These are phyloP conservation scores for Lithophane ornitopus DNA, from an alignment of 2,888 invertebrate genomes.

Conservation along the genomic window DNA sequence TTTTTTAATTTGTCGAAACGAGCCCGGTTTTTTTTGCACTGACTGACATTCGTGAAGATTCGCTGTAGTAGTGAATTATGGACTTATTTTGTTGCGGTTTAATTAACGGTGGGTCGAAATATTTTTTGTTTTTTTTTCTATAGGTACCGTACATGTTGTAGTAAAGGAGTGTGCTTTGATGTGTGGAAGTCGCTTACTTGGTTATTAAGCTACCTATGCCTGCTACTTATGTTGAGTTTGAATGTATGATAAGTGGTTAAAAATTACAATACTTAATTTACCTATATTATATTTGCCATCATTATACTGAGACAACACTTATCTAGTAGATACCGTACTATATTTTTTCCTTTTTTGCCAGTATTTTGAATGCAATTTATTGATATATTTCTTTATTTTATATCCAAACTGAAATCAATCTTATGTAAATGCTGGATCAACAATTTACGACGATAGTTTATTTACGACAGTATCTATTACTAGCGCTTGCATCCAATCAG, in stretches of 20 bases:
- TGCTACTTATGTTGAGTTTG: background rate
- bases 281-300: background rate
- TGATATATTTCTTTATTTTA: background rate
- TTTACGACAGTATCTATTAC: constrained; percentile 24
- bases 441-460: background rate
- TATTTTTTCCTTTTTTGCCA: background rate
- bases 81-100: constrained; percentile 58
- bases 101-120: constrained; percentile 36
- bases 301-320: background rate
- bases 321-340: too few relatives aligned
- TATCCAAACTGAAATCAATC: background rate
- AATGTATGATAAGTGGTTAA: background rate
- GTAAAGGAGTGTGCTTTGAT: background rate
- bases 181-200: background rate
- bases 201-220: background rate
- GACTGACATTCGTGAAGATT: constrained; percentile 62
- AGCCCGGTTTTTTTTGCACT: constrained; percentile 54
- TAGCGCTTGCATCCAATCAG: constrained; percentile 54
- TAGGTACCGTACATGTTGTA: background rate
- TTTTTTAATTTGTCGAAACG: constrained; percentile 74
- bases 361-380: background rate
- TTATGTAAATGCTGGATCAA: background rate
- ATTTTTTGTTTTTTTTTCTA: background rate
- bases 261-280: background rate
- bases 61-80: constrained; percentile 53